Conservation (phyloP, 2,113 vertebrate genomes). For the Hiodon alosoides region DNA sequence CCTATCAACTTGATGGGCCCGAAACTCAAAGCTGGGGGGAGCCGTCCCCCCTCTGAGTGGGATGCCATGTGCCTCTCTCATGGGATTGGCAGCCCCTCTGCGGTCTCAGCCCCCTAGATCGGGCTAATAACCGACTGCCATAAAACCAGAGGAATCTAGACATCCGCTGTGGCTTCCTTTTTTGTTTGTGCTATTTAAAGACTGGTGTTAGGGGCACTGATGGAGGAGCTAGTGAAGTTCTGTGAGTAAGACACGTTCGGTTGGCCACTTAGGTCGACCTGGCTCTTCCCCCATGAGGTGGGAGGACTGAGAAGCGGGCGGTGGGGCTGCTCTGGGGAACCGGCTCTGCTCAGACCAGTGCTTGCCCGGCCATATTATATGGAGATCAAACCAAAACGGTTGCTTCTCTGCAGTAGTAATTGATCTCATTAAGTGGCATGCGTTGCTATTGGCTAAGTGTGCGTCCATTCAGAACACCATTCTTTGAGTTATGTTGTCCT, state of each 20-base stretch:
- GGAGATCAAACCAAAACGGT: no score
- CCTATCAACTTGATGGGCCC: no score
- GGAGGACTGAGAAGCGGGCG: background rate
- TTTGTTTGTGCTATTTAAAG: constrained; percentile 7
- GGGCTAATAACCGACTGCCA: background rate
- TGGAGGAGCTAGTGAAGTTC: background rate
- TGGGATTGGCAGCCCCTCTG: background rate
- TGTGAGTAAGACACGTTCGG: background rate
- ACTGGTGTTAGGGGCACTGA: background rate
- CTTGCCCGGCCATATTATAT: no score
- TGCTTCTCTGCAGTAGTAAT: no score
- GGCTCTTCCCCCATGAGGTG: background rate
- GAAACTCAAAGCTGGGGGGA: no score
- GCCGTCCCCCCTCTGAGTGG: background rate
- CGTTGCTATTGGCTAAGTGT: no score
- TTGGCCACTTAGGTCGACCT: background rate
- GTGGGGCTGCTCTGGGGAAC: background rate
- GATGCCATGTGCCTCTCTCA: background rate
- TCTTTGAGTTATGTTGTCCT: no score
- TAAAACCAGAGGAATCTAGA: background rate
- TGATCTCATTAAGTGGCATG: no score
- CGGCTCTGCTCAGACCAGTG: background rate
- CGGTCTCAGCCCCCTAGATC: background rate
- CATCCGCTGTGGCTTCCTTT: background rate
- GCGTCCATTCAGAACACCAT: no score